Conservation (phyloP, 2,113 vertebrate genomes). For the Uria lomvia region DNA sequence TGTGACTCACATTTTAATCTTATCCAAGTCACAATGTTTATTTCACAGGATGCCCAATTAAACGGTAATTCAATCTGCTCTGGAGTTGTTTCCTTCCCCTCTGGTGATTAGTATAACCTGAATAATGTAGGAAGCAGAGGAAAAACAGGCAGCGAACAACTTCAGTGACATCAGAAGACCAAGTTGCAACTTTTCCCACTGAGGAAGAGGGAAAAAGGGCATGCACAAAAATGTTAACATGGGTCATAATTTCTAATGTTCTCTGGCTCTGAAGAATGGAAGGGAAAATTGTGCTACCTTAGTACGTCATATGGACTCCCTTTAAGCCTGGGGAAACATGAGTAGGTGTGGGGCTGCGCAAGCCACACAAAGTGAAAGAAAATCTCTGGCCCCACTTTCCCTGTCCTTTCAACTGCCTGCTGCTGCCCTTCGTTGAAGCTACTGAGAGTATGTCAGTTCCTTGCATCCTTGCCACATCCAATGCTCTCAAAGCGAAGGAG, state of each 20-base stretch:
- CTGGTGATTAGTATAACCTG: conserved; percentile 62
- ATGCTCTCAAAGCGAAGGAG: background rate
- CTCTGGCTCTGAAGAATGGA: background rate
- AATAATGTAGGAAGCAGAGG: conserved; percentile 27
- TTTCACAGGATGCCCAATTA: conserved; percentile 70
- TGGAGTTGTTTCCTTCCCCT: conserved; percentile 60
- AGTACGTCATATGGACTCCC: background rate
- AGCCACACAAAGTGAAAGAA: background rate
- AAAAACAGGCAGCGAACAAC: conserved; percentile 1
- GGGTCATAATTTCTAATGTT: background rate
- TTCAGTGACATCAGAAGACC: background rate
- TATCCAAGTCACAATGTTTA: conserved; percentile 64
- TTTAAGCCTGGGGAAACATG: background rate
- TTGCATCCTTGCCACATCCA: background rate
- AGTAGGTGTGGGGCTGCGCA: background rate
- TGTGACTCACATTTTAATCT: conserved; percentile 66
- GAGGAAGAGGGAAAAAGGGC: background rate
- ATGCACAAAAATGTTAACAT: background rate
- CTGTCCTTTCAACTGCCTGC: background rate
- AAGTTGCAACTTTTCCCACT: background rate
- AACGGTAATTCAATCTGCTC: conserved; percentile 62
- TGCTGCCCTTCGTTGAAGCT: background rate
- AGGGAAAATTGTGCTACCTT: background rate
- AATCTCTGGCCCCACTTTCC: background rate
- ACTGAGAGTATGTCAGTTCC: rapidly evolving